phyloP scores from a whole-genome alignment of 2,113 vertebrate genomes.

The Podilymbus podiceps region DNA sequence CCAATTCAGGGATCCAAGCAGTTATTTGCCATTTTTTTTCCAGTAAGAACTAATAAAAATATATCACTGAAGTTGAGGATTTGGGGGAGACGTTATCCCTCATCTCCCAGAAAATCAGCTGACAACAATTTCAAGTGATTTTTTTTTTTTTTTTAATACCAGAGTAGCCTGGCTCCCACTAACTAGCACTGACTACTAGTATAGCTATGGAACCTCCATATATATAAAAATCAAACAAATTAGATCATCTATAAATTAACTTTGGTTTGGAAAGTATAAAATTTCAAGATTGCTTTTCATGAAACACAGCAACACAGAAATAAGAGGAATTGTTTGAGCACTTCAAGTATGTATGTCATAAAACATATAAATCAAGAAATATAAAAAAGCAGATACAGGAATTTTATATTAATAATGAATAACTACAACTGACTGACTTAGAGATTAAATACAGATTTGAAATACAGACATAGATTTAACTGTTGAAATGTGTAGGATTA shows the following conservation, averaged over 20 bases:
- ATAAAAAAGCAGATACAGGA: neutral
- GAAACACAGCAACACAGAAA: neutral
- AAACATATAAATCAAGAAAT: neutral
- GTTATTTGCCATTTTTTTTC: neutral
- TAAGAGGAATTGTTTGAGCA: neutral
- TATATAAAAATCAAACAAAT: neutral
- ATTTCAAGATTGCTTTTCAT: neutral
- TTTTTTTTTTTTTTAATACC: neutral
- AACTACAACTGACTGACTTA: neutral
- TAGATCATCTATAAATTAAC: neutral
- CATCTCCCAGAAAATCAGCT: neutral
- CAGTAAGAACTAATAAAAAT: neutral
- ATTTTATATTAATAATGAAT: neutral
- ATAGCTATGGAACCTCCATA: neutral
- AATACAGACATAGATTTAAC: neutral
- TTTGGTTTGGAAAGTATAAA: neutral
- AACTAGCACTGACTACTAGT: neutral
- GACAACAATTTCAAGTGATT: neutral
- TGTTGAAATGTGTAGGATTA: neutral
- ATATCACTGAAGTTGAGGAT: neutral
- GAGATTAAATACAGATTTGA: neutral
- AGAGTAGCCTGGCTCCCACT: neutral
- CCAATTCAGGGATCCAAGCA: neutral
- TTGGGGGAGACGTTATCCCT: neutral
- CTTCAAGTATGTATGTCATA: neutral